phyloP scores from a whole-genome alignment of 2,797 vertebrate species.

The Myotis daubentonii region DNA sequence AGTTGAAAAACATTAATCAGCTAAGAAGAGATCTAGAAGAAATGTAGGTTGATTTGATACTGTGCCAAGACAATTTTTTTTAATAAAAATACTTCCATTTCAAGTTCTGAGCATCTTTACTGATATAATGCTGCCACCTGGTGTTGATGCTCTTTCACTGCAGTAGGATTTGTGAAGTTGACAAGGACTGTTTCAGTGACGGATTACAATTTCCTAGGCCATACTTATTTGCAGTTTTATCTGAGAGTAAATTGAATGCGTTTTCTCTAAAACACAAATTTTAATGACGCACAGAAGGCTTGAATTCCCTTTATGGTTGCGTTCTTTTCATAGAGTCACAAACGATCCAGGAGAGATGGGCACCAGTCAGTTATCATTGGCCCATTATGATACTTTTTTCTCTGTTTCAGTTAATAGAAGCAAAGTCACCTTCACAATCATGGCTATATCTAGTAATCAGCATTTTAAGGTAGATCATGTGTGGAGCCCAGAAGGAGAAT shows the following conservation, averaged over 20 bases:
- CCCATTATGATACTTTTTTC: background rate
- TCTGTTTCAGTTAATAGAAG: background rate
- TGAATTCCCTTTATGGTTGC: background rate
- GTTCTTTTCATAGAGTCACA: background rate
- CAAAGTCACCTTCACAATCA: background rate
- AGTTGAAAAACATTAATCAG: background rate
- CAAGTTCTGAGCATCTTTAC: constrained; percentile 19
- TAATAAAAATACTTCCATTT: rapidly evolving
- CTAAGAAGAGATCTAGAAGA: background rate
- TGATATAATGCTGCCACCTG: constrained; percentile 74
- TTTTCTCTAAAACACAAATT: background rate
- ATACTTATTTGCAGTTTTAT: constrained; percentile 12
- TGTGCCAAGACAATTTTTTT: background rate
- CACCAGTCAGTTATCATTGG: background rate
- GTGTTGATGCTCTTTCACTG: constrained; percentile 49
- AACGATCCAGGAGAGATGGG: background rate
- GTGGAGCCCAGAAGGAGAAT: background rate
- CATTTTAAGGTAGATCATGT: background rate
- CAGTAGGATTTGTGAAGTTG: background rate
- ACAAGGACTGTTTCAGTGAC: background rate
- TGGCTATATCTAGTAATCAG: background rate
- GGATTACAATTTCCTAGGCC: background rate
- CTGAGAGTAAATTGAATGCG: background rate
- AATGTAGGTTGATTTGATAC: background rate
- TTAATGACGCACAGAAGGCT: background rate